phyloP scores from a whole-genome alignment of 1,140 invertebrate genomes.

The Drosophila bifasciata region DNA sequence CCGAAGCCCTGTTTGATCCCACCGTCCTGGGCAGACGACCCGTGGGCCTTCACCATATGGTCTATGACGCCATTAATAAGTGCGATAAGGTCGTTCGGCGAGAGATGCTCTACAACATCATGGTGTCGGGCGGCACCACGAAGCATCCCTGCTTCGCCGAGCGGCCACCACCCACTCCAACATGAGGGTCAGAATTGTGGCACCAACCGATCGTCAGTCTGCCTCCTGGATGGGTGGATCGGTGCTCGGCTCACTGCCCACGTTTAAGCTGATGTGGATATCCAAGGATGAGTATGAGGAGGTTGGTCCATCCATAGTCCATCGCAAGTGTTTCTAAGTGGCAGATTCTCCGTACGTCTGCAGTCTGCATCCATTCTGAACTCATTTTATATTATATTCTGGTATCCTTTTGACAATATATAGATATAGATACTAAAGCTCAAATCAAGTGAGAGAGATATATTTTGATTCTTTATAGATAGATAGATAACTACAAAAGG shows the following conservation, averaged over 20 bases:
- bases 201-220: constrained; percentile 95
- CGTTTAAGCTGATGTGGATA: constrained; percentile 97
- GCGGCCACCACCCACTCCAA: constrained; percentile 92
- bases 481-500: too few species aligned
- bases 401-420: too few species aligned
- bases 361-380: too few species aligned
- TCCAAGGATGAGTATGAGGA: constrained; percentile 97
- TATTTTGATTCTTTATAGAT: too few species aligned
- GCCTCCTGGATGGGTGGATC: constrained; percentile 95
- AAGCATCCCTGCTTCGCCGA: constrained; percentile 92
- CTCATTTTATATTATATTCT: too few species aligned
- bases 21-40: constrained; percentile 95
- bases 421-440: too few species aligned
- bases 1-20: constrained; percentile 95
- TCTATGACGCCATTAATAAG: constrained; percentile 97
- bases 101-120: constrained; percentile 95
- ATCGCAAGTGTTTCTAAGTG: constrained; percentile 96
- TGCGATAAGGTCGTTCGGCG: constrained; percentile 95
- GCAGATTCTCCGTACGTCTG: too few species aligned
- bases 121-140: constrained; percentile 92
- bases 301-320: constrained; percentile 95
- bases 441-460: too few species aligned
- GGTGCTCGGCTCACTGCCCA: constrained; percentile 92
- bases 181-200: constrained; percentile 97
- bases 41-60: constrained; percentile 94